Percentiles rank a stretch among this genome's conserved stretches.
phyloP scores from a whole-genome alignment of 2,888 invertebrate species.

The Rhamnusium bicolor region DNA sequence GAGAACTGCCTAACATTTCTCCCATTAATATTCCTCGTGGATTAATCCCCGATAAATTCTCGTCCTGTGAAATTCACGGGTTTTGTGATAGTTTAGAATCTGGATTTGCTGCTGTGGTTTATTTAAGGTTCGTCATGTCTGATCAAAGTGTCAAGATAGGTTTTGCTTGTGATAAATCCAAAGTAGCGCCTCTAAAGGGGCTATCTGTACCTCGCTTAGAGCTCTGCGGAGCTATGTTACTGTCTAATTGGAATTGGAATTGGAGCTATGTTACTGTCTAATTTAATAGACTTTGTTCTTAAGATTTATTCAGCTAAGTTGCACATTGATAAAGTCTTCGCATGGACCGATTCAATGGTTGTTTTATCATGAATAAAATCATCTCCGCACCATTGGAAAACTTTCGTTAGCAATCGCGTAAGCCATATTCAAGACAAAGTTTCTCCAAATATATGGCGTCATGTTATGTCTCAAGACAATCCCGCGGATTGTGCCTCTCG shows the following conservation, averaged over 20 bases:
- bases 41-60: background rate
- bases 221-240: too few relatives aligned
- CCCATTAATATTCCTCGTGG: background rate
- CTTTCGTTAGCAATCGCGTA: conserved; percentile 5
- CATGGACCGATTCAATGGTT: background rate
- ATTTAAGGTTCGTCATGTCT: background rate
- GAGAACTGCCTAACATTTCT: background rate
- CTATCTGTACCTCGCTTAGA: background rate
- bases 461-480: conserved; percentile 5
- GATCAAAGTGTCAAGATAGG: background rate
- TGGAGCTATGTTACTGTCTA: background rate
- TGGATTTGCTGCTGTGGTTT: background rate
- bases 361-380: background rate
- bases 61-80: background rate
- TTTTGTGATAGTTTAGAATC: too few relatives aligned
- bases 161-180: background rate
- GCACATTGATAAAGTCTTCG: background rate
- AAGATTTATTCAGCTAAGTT: background rate
- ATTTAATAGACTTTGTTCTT: background rate
- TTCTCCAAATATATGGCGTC: conserved; percentile 2
- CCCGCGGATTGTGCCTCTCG: conserved; percentile 25
- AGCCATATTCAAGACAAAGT: conserved; percentile 18
- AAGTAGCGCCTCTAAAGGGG: background rate
- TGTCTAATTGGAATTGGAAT: too few relatives aligned
- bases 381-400: background rate